phyloP scores from a whole-genome alignment of 2,888 invertebrate genomes.

The Chrysolina oricalcia region DNA sequence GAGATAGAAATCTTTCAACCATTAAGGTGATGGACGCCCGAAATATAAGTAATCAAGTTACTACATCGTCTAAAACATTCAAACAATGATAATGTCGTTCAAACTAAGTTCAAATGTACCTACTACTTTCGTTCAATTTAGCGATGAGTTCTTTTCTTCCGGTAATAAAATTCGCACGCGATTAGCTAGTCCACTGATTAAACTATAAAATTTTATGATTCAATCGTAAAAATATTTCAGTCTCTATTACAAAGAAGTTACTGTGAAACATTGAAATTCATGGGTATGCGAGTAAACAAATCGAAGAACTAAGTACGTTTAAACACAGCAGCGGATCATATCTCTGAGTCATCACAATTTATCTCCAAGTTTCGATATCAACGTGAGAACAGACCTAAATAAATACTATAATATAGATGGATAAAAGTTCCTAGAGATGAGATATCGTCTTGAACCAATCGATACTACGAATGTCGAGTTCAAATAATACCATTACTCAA shows the following conservation, averaged over 20 bases:
- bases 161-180: not conserved
- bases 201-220: not conserved
- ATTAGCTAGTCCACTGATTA: not conserved
- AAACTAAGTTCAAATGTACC: no score
- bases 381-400: conserved; percentile 33
- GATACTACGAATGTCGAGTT: conserved; percentile 1
- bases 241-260: not conserved
- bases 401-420: conserved; percentile 25
- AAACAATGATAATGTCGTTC: no score
- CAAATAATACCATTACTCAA: not conserved
- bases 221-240: not conserved
- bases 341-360: conserved; percentile 39
- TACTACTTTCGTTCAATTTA: not conserved
- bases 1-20: no score
- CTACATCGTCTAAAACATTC: no score
- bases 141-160: not conserved
- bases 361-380: conserved; percentile 29
- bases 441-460: not conserved
- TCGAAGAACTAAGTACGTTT: conserved; percentile 30
- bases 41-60: no score
- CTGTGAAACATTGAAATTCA: not conserved
- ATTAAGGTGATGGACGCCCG: no score
- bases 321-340: conserved; percentile 36
- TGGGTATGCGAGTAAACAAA: conserved; percentile 30
- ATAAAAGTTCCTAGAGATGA: conserved; percentile 11